Evolutionary conservation across 2,888 invertebrate genomes (phyloP).

Genomic region (Ferrisia virgata): DNA sequence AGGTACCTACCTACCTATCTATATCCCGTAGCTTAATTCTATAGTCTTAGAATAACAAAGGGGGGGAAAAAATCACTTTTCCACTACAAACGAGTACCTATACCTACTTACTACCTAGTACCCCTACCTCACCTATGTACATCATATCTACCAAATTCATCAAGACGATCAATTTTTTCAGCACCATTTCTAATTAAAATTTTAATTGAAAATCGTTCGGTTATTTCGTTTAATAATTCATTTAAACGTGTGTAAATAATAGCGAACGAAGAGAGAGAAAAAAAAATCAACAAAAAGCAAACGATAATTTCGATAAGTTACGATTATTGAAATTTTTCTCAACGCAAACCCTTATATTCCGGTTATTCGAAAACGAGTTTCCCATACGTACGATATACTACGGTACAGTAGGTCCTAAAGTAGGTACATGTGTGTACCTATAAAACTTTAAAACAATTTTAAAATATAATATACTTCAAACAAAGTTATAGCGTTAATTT

Average conservation of each 20-base stretch:
- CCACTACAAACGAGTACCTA: no score
- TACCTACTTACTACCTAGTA: no score
- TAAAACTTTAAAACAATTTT: neutral
- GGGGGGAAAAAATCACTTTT: no score
- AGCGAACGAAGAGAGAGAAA: neutral
- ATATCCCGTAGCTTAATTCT: no score
- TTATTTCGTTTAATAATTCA: neutral
- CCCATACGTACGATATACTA: neutral
- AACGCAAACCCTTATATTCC: neutral
- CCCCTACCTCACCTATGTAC: no score
- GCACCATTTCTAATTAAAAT: neutral
- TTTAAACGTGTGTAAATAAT: neutral
- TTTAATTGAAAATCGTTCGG: neutral
- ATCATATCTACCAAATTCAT: no score
- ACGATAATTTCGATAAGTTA: conserved; percentile 9
- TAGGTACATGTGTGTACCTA: no score
- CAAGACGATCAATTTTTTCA: neutral
- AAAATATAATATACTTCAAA: neutral
- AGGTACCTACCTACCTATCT: no score
- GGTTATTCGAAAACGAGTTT: neutral
- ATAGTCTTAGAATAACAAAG: no score
- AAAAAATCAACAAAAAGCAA: neutral
- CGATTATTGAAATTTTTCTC: neutral
- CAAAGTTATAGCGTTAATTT: conserved; percentile 20
- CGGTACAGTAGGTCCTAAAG: no score